A percentile compares a stretch with the other conserved stretches of the same genome.
Conservation (phyloP, 2,797 vertebrate species). For the Hydrolagus colliei region DNA sequence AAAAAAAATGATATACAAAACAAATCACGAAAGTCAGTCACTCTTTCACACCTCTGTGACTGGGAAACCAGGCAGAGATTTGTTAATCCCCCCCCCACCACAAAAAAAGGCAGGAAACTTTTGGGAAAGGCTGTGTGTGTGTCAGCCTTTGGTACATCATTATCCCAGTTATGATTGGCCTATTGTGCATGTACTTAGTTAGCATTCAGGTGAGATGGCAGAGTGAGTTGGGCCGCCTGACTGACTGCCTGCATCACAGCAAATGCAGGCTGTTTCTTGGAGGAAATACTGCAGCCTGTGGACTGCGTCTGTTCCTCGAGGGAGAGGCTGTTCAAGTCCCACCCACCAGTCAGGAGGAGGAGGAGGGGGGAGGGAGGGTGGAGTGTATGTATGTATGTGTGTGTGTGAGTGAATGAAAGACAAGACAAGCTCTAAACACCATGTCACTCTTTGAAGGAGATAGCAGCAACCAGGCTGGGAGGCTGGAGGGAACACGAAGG, state of each 20-base stretch:
- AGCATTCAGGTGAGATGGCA: slow-evolving; percentile 53
- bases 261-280: slow-evolving; percentile 47
- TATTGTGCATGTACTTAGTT: slow-evolving; percentile 21
- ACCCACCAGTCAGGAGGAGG: slow-evolving; percentile 63
- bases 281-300: slow-evolving; percentile 62
- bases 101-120: slow-evolving; percentile 6
- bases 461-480: slow-evolving; percentile 63
- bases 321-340: slow-evolving; percentile 65
- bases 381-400: slow-evolving; percentile 44
- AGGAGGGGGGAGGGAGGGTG: slow-evolving; percentile 36
- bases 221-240: slow-evolving; percentile 62
- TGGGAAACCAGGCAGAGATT: background rate
- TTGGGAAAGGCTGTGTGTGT: background rate
- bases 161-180: slow-evolving; percentile 23
- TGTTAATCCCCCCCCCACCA: background rate
- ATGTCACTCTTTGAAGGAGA: slow-evolving; percentile 79
- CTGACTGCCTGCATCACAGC: slow-evolving; percentile 43
- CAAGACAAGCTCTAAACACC: slow-evolving; percentile 75
- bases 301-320: slow-evolving; percentile 58
- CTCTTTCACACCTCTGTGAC: too few relatives aligned
- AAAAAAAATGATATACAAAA: background rate
- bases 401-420: slow-evolving; percentile 53
- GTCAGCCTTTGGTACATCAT: background rate
- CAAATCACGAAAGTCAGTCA: background rate
- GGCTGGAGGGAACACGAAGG: slow-evolving; percentile 43